Base-by-base conservation (phyloP, 2,113 vertebrate species). In the Centropristis striata region DNA sequence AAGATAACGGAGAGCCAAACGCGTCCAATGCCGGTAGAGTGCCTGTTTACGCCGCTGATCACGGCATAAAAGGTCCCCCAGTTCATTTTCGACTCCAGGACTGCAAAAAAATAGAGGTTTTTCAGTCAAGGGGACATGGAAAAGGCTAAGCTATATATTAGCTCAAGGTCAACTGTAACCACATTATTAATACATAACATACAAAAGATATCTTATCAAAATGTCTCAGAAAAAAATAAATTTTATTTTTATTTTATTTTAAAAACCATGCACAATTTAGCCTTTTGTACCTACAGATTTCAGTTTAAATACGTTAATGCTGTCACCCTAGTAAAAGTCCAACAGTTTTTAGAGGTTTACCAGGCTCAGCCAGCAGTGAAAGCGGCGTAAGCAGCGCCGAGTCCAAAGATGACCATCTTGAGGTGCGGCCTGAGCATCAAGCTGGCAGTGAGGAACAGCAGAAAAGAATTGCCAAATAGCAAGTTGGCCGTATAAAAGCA, bases 1-100 rank as follows among this genome's bases (percentile, higher is more conserved):
- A 99, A 99, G 92, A 99, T 98, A 92, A 99, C 98, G 0, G 98
- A 99, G 32, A 99, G 96, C 98, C 98, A 99, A 53, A 99, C 95
- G 68, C 98, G 97, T 36, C 98, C 98, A 0, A 99, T 98, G 84
- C 97, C 96, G 0, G 98, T 99, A 5, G 98, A 99, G 81, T 99
- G 97, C 90, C 98, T 97, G 92, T 98, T 99, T 94, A 99, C 97
- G 2, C 98, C 98, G 1, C 98, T 98, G 89, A 99, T 94, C 77
- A 99, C 96, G 1, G 96, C 96, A 91, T 99, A 99, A 90, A 99
- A 96, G 89, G 96, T 95, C 0, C 96, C 96, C 98, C 98, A 99
- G 92, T 99, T 99, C 98, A 99, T 99, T 27, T 95, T 96, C 5
- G 92, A 93, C 95, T 95, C 96, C 95, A 96, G 94, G 88, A 94